A percentile compares a stretch with the other conserved stretches of the same genome.
phyloP scores from a whole-genome alignment of 2,113 vertebrate genomes.

The Bujurquina vittata region DNA sequence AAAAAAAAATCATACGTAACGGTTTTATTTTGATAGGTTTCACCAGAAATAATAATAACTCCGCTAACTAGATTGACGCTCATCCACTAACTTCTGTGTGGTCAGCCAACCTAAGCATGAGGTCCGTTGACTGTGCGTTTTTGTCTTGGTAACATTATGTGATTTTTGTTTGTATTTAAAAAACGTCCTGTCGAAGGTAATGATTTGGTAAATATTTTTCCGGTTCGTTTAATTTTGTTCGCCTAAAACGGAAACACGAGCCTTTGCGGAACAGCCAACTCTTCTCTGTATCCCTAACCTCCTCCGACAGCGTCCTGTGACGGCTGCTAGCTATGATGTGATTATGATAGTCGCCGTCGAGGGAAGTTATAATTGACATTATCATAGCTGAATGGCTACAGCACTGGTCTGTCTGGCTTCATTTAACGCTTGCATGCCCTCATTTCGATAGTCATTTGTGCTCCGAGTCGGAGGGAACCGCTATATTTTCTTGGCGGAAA shows the following conservation, averaged over 20 bases:
- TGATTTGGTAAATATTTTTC: not conserved
- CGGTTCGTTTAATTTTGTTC: not conserved
- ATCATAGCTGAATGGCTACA: constrained; percentile 49
- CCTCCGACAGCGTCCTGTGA: constrained; percentile 37
- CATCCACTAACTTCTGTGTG: constrained; percentile 67
- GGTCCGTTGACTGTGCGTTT: constrained; percentile 14
- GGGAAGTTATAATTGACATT: constrained; percentile 69
- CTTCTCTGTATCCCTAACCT: constrained; percentile 28
- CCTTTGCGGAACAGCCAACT: constrained; percentile 32
- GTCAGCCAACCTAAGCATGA: constrained; percentile 52
- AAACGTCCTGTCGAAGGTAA: not conserved
- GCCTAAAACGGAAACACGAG: constrained; percentile 18
- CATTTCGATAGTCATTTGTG: constrained; percentile 33
- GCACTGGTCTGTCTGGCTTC: constrained; percentile 6
- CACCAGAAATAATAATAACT: constrained; percentile 3
- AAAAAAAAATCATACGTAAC: not conserved
- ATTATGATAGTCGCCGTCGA: constrained; percentile 28
- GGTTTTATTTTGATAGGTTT: constrained; percentile 37
- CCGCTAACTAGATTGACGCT: not conserved
- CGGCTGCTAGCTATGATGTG: constrained; percentile 57
- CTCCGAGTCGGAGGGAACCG: constrained; percentile 43
- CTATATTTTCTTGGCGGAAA: constrained; percentile 65
- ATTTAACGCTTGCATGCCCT: constrained; percentile 30
- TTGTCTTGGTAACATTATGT: not conserved
- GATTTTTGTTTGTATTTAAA: no score